Evolutionary conservation across 1,140 invertebrate species (phyloP), one percentile per base, ranked within the genome.

Genomic region (Plectrocnemia conspersa): DNA sequence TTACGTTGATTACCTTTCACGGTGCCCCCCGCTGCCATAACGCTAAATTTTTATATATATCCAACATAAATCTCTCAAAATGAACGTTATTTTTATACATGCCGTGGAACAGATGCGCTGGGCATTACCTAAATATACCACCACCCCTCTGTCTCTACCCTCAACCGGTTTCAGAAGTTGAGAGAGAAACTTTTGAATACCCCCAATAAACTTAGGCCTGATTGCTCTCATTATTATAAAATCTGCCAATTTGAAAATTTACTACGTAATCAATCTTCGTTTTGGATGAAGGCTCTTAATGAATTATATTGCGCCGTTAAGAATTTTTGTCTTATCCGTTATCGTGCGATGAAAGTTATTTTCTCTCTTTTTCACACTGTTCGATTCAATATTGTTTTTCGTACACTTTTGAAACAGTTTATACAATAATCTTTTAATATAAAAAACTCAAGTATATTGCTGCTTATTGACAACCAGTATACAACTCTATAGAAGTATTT

Each of bases 211-310:
- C 44, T 56, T 36, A 36, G 50, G 49, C 58, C 50, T 61, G 58
- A 61, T 56, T 61, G 50, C 58, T 36, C 58, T 61, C 58, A 61
- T 61, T 61, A 61, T 56, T 61, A 40, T 55, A 52, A 61, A 61
- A 56, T 61, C 54, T 56, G 54, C 54, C 54, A 61, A 56, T 61
- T 61, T 61, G 54, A 56, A 54, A 56, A 61, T 61, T 56, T 54
- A 56, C 45, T 42, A 35, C 49, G 58, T 47, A 61, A 61, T 61
- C 58, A 61, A 61, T 61, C 58, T 61, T 61, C 50, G 58, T 61
- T 61, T 46, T 56, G 45, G 54, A 59, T 52, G 58, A 56, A 59
- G 46, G 53, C 35, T 38, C 48, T 50, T 56, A 54, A 56, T 55
- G 53, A 56, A 59, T 55, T 50, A 50, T 59, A 59, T 52, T 56